These are phyloP conservation scores for Falco punctatus DNA, from an alignment of 2,113 vertebrate genomes.

Conservation along the genomic window DNA sequence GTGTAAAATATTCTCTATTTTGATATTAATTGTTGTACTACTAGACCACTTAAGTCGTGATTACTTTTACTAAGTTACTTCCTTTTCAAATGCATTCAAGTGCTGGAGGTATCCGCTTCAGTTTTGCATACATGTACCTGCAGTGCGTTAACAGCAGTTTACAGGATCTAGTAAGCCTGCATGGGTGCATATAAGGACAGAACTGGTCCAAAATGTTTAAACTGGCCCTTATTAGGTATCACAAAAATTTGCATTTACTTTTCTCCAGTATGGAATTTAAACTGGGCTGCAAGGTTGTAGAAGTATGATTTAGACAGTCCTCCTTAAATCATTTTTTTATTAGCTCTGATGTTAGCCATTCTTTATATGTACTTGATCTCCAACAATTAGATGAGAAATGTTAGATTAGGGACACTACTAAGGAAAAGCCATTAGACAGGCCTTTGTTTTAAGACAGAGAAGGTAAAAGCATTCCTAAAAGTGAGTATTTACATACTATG, in stretches of 20 bases:
- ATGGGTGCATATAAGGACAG: not conserved
- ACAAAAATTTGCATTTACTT: not conserved
- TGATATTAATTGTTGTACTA: not conserved
- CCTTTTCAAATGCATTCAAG: not conserved
- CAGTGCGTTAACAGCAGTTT: not conserved
- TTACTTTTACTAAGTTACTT: not conserved
- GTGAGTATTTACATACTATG: conserved; percentile 61
- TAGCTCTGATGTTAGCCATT: conserved; percentile 12
- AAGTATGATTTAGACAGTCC: not conserved
- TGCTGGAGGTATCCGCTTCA: not conserved
- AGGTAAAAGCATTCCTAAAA: conserved; percentile 66
- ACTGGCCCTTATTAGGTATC: not conserved
- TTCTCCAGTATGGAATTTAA: not conserved
- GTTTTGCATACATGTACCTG: not conserved
- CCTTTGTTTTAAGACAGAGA: conserved; percentile 56
- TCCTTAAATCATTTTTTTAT: conserved; percentile 47
- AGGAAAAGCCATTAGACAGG: conserved; percentile 34
- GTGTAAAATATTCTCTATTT: not conserved
- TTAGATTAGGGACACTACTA: conserved; percentile 40
- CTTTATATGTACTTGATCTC: conserved; percentile 47
- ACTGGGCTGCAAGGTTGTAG: not conserved
- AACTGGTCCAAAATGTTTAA: not conserved
- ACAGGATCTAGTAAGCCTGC: not conserved
- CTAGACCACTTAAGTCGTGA: not conserved
- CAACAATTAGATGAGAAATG: conserved; percentile 42